Conservation (phyloP, 1,140 invertebrate genomes). For the Diachasma alloeum region DNA sequence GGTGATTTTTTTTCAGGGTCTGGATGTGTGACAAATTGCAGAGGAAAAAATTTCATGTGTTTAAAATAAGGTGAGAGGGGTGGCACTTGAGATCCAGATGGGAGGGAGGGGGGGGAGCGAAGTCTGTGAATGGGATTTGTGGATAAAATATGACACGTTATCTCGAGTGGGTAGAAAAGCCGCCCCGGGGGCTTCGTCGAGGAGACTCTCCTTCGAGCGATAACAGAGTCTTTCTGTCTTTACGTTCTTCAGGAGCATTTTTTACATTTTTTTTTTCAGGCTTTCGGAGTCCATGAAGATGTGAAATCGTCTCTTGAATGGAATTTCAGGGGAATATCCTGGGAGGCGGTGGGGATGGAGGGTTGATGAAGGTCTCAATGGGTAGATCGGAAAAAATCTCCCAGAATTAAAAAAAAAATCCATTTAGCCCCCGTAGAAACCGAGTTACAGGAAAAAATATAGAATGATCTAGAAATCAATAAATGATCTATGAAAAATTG, state of each 20-base stretch:
- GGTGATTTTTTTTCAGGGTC: not conserved
- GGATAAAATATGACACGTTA: constrained; percentile 29
- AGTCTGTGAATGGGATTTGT: constrained; percentile 8
- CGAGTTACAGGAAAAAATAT: no score
- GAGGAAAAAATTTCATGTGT: not conserved
- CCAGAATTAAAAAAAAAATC: not conserved
- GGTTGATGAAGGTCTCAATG: no score
- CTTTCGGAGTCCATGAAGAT: no score
- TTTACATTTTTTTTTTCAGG: not conserved
- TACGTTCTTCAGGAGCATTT: not conserved
- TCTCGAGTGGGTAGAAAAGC: constrained; percentile 23
- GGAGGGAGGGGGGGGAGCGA: not conserved
- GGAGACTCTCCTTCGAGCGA: not conserved
- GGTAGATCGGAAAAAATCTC: no score
- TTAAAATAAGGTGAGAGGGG: not conserved
- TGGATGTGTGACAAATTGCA: not conserved
- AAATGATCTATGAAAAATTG: no score
- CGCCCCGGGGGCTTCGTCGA: not conserved
- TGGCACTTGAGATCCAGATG: not conserved
- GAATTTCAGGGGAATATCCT: no score
- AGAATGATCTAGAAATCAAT: no score
- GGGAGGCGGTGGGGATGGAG: no score
- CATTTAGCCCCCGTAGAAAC: no score
- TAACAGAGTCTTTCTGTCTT: constrained; percentile 9
- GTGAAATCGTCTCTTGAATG: no score